Evolutionary conservation across 1,140 invertebrate genomes (phyloP).

Genomic region (Macrotrachela quadricornifera): DNA sequence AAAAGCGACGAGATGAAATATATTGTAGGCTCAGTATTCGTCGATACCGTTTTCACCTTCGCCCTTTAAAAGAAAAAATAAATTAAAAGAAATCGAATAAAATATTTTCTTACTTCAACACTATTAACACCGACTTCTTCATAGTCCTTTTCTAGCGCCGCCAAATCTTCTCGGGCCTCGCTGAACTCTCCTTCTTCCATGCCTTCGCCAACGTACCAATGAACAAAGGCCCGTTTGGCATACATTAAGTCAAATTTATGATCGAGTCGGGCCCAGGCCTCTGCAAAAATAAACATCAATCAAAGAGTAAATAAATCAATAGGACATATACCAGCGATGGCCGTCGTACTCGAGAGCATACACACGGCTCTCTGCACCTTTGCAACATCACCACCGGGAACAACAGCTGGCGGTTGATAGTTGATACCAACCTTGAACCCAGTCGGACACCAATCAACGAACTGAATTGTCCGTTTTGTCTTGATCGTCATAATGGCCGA

Average conservation of each 20-base stretch:
- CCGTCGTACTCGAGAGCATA: slow-evolving; percentile 56
- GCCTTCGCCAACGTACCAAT: slow-evolving; percentile 20
- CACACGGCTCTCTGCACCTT: slow-evolving; percentile 61
- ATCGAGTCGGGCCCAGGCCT: slow-evolving; percentile 40
- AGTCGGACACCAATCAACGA: slow-evolving; percentile 59
- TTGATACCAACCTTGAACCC: slow-evolving; percentile 40
- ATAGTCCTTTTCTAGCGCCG: slow-evolving; percentile 42
- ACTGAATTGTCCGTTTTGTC: slow-evolving; percentile 43
- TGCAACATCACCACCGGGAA: slow-evolving; percentile 47
- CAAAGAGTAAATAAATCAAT: too few species aligned
- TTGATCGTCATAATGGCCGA: slow-evolving; percentile 43
- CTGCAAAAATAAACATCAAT: slow-evolving; percentile 38
- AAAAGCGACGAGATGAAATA: too few species aligned
- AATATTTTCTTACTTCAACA: slow-evolving; percentile 16
- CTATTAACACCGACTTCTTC: slow-evolving; percentile 44
- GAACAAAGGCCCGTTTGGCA: slow-evolving; percentile 31
- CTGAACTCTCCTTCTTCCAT: slow-evolving; percentile 3
- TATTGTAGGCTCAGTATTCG: too few species aligned
- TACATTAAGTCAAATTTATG: slow-evolving; percentile 42
- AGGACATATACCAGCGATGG: slow-evolving; percentile 44
- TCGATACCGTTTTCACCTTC: too few species aligned
- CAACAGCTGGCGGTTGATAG: slow-evolving; percentile 19
- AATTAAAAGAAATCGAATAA: too few species aligned
- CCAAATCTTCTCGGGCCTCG: slow-evolving; percentile 33
- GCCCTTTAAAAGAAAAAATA: too few species aligned